A percentile compares a stretch with the other conserved stretches of the same genome.
These are phyloP conservation scores for Hydropsyche tenuis DNA, from an alignment of 1,140 invertebrate species.

Conservation along the genomic window DNA sequence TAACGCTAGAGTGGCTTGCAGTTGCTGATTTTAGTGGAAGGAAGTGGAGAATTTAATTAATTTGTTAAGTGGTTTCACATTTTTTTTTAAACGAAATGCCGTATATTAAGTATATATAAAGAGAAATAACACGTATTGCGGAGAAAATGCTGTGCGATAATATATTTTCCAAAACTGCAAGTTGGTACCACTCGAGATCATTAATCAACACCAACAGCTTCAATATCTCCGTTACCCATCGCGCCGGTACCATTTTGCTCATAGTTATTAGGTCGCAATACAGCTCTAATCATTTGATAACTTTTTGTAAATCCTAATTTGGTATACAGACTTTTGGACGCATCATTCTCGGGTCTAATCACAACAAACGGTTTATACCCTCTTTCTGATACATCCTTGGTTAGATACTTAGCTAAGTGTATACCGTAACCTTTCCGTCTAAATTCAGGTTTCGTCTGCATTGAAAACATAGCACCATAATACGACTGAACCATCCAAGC, in stretches of 20 bases:
- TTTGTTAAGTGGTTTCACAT: conserved; percentile 30
- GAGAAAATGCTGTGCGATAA: conserved; percentile 48
- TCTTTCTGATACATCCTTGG: conserved; percentile 72
- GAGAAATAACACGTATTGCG: conserved; percentile 35
- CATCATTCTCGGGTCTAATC: conserved; percentile 84
- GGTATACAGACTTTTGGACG: conserved; percentile 78
- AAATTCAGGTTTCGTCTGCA: conserved; percentile 83
- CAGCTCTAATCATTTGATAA: conserved; percentile 78
- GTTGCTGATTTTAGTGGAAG: conserved; percentile 47
- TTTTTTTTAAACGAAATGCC: conserved; percentile 9
- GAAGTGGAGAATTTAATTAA: conserved; percentile 23
- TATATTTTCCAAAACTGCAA: conserved; percentile 31
- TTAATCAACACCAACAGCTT: conserved; percentile 34
- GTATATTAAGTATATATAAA: conserved; percentile 15
- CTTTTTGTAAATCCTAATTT: conserved; percentile 80
- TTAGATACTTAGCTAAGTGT: conserved; percentile 69
- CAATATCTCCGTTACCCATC: conserved; percentile 42
- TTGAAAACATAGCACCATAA: conserved; percentile 90
- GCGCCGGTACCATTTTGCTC: conserved; percentile 46
- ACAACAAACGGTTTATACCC: conserved; percentile 85
- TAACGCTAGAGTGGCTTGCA: conserved; percentile 42
- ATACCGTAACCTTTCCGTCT: conserved; percentile 80
- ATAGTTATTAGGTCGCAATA: conserved; percentile 67
- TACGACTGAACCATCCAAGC: conserved; percentile 89
- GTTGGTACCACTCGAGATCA: conserved; percentile 21